Conservation (phyloP, 2,113 vertebrate genomes). For the Hylia prasina region DNA sequence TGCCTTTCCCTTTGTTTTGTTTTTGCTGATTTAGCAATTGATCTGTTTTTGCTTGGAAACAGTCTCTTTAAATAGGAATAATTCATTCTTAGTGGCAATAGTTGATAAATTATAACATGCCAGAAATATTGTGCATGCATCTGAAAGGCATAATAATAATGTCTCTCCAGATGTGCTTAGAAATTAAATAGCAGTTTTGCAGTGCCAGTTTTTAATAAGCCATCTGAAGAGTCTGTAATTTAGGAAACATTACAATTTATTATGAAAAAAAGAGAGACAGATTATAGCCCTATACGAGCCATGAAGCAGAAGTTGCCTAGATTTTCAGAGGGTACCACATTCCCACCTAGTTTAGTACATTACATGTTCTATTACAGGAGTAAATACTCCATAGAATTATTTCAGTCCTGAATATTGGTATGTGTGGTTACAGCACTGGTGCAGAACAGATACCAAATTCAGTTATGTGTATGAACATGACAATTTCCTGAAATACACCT, state of each 20-base stretch:
- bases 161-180: background rate
- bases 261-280: background rate
- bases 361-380: background rate
- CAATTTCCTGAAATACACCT: background rate
- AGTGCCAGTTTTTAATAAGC: constrained; percentile 20
- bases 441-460: background rate
- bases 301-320: background rate
- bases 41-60: background rate
- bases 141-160: background rate
- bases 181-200: background rate
- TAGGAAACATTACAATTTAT: background rate
- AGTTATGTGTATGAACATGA: background rate
- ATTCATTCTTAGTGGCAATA: background rate
- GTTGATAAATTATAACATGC: background rate
- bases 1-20: background rate
- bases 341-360: background rate
- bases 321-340: background rate
- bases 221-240: background rate
- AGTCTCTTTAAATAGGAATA: background rate
- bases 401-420: background rate
- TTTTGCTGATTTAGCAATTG: background rate
- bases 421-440: background rate
- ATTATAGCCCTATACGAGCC: background rate
- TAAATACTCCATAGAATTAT: background rate
- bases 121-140: background rate